Base-by-base conservation (phyloP, 1,140 invertebrate genomes). In the Thereuonema tuberculata region DNA sequence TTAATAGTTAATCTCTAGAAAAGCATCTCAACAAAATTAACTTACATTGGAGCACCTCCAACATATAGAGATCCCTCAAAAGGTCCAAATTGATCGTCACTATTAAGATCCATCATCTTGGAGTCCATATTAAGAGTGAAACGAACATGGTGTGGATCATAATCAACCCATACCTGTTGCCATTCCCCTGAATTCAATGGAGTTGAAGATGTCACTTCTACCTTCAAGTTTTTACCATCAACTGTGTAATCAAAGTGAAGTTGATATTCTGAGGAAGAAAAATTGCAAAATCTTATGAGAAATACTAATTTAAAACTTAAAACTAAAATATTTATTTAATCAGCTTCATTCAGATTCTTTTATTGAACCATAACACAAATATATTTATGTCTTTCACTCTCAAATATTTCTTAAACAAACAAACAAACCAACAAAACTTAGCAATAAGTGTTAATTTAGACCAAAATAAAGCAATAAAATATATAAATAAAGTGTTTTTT, bases 61-160 rank as follows among this genome's bases (percentile, higher is more conserved):
- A 93, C 90, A 65, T 89, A 93, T 83, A 93, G 88, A 55, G 87
- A 89, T 2, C 89, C 89, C 75, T 93, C 89, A 72, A 93, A 93
- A 0, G 87, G 87, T 5, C 87, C 89, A 69, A 93, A 92, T 66
- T 90, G 85, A 68, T 93, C 86, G 70, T 90, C 87, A 20, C 85
- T 80, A 58, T 84, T 72, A 43, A 93, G 73, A 75, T 92, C 84
- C 1, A 89, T 81, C 86, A 92, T 91, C 74, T 86, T 80, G 65
- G 82, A 86, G 66, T 92, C 85, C 28, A 84, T 86, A 69, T 93
- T 93, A 57, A 94, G 84, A 82, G 89, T 92, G 69, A 93, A 91
- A 58, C 90, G 74, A n/a, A 95, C 89, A 71, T 96, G 90, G 72
- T 93, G 87, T 67, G 86, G 83, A 72, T 94, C 93, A 68, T 71